phyloP scores from a whole-genome alignment of 2,113 vertebrate genomes.

The Bucco capensis region DNA sequence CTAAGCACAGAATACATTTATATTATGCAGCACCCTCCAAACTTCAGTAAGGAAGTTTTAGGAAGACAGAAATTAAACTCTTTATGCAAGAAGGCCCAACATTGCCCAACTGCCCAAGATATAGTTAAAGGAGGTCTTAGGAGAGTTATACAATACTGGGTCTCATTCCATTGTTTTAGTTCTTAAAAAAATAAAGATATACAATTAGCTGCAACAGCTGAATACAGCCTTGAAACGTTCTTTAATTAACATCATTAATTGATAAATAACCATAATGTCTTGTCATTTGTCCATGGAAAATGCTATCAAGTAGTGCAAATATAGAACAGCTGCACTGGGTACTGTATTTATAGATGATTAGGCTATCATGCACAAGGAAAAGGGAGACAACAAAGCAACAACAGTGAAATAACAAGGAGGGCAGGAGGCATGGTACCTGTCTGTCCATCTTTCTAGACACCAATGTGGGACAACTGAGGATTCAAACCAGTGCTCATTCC shows the following conservation, averaged over 20 bases:
- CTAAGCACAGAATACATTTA: no score
- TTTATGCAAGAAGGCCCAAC: neutral
- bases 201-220: neutral
- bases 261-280: neutral
- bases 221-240: neutral
- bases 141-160: neutral
- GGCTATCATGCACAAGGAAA: neutral
- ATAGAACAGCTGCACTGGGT: neutral
- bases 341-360: neutral
- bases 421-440: neutral
- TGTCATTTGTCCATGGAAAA: neutral
- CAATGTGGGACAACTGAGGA: neutral
- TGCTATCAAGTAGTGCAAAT: neutral
- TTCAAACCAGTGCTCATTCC: neutral
- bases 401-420: neutral
- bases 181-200: neutral
- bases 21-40: neutral
- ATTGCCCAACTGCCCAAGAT: neutral
- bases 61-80: neutral
- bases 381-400: neutral
- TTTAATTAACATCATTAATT: neutral
- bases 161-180: neutral
- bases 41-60: neutral
- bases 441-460: neutral
- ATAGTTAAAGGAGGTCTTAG: neutral